Base-by-base conservation (phyloP, 2,888 invertebrate genomes). In the Agonopterix alstromeriana region DNA sequence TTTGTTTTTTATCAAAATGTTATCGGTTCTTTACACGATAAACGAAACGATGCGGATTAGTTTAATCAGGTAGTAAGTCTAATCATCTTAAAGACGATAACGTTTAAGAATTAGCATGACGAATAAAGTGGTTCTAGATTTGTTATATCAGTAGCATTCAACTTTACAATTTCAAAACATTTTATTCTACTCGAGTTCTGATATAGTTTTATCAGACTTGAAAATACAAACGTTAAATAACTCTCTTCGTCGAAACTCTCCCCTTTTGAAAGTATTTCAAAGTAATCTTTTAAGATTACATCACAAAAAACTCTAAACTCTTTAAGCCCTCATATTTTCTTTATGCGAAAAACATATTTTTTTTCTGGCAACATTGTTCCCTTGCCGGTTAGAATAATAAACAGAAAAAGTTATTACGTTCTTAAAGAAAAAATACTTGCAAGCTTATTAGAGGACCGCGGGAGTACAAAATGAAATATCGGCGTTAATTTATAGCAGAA, bases 231-330 rank as follows among this genome's bases (percentile, higher is more conserved):
- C 9, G 10, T n/a, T n/a, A 38, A 38, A 38, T n/a, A 38, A 38
- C n/a, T 38, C 10, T 38, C 10, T 27, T 38, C 38, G 9, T n/a
- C 38, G 5, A 38, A 38, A n/a, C 38, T 38, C 38, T 65, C 66
- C 72, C 73, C 73, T 66, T 73, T 63, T 67, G 58, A 73, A 81
- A 79, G 74, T 77, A 76, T 80, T 81, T 75, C 68, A 73, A 72
- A 70, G 77, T 83, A 83, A 86, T 84, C 81, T 79, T 70, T 72
- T 71, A 71, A 80, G 80, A 82, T 82, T 79, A 77, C 76, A 76
- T 70, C 65, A 65, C 61, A 71, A 73, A 79, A 80, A 82, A 73
- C 69, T 70, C 67, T 54, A 66, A 83, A 80, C 72, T 77, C 73
- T 77, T 82, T 77, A 77, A 82, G 75, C 70, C 70, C 67, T 68